Base-by-base conservation (phyloP, 30 jellyfish, hydroid and myxozoan species). In the Turritopsis dohrnii region DNA sequence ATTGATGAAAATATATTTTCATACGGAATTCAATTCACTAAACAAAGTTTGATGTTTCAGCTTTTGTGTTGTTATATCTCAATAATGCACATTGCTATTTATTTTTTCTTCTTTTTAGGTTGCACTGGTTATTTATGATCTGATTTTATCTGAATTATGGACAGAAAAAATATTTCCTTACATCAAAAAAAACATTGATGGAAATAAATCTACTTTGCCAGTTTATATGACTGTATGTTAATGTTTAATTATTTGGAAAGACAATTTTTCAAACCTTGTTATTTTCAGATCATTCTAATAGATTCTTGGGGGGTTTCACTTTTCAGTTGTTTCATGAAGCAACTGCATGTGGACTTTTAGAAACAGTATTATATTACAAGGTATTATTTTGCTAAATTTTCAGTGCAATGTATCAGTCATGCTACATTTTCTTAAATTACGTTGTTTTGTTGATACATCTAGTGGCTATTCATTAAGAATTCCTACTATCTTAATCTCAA, bases 301-400 rank as follows among this genome's bases (percentile, higher is more conserved):
- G 18, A 30, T 29, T 29, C 0, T 54, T 53, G 21, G 23, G 52
- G 60, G 29, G 21, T 29, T 71, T 72, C 17, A 21, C 72, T 26
- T 66, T 91, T 54, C 54, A 91, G 97, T 75, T 91, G 21, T 91
- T 91, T 77, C 97, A 91, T 82, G 97, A 91, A 87, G 97, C 88
- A 71, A 91, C 97, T 0, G 95, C 76, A 1, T 28, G 81, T 23
- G 87, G 96, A 21, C 74, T 91, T n/a, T 84, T 91, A 29, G 97
- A 91, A 72, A 84, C 97, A 66, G 20, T 81, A 17, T 31, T 91
- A 52, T 91, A 81, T 74, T 93, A 91, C 89, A 91, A 84, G 92
- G 97, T 91, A 74, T 54, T 76, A 13, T 41, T 41, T 27, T 18
- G 17, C 29, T n/a, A n/a, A n/a, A n/a, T n/a, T n/a, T n/a, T n/a